Evolutionary conservation across 2,888 invertebrate genomes (phyloP).

Genomic region (Andrena bicolor): DNA sequence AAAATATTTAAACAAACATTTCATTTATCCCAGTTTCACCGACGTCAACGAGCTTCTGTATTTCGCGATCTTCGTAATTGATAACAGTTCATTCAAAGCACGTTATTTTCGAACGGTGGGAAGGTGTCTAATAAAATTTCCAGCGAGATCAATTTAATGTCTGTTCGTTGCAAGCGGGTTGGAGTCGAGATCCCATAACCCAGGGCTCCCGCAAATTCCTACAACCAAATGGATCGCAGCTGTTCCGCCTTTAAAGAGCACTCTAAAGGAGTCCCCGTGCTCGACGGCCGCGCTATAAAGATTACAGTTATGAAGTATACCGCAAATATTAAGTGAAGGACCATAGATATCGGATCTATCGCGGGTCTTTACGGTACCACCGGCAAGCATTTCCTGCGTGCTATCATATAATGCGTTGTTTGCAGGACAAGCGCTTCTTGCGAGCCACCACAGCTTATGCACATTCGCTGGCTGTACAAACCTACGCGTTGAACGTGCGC

Average conservation of each 20-base stretch:
- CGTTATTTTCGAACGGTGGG: too few species aligned
- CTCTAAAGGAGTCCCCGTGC: not conserved
- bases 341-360: conserved; percentile 50
- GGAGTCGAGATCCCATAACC: too few species aligned
- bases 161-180: too few species aligned
- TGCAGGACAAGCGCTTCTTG: conserved; percentile 55
- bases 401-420: conserved; percentile 56
- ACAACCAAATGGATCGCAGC: not conserved
- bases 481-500: conserved; percentile 61
- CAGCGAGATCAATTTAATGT: too few species aligned
- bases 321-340: conserved; percentile 40
- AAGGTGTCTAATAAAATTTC: too few species aligned
- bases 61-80: too few species aligned
- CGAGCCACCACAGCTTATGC: conserved; percentile 34
- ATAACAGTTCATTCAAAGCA: too few species aligned
- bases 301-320: conserved; percentile 47
- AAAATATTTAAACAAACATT: too few species aligned
- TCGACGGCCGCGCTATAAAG: conserved; percentile 10
- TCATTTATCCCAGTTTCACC: too few species aligned
- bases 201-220: too few species aligned
- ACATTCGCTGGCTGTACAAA: conserved; percentile 54
- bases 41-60: too few species aligned
- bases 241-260: not conserved
- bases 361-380: conserved; percentile 49
- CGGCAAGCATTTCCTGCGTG: conserved; percentile 53